Evolutionary conservation across 2,113 vertebrate genomes (phyloP), one percentile per base, ranked within the genome.

Genomic region (Oryzias curvinotus): DNA sequence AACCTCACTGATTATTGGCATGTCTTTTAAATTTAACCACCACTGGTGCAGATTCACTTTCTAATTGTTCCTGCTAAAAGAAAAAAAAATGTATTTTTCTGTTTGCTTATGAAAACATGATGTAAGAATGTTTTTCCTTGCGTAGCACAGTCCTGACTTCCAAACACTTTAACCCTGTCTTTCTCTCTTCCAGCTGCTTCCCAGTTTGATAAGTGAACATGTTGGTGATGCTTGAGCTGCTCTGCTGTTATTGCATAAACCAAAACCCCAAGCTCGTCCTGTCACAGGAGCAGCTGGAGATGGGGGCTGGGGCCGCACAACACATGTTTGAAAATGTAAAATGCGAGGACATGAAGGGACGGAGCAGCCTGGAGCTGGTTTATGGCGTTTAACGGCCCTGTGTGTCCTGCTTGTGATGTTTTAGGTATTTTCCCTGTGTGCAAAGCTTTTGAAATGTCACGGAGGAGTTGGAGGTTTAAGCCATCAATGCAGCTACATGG

Each of bases 231-330:
- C 60, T 36, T 72, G 58, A 81, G 71, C 62, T 81, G 78, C 76
- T 86, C 77, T 85, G 75, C 83, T 83, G 84, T 81, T 80, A 74
- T 87, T 89, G 80, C 80, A 82, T 88, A 87, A 89, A 86, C 76
- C 75, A 64, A 75, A 82, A 78, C 85, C 85, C 71, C 75, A 14
- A 83, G 81, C 86, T 52, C 3, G 21, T 23, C 65, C 80, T 62
- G 60, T 74, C 74, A 69, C 70, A 80, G 77, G 62, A 84, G 75
- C 85, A 89, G 85, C 86, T 87, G 86, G 77, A 73, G 61, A 74
- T 72, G 78, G 70, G 69, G 78, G 80, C 68, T 64, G 80, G 67
- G 84, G 73, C 74, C 65, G 76, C 53, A 47, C 47, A 71, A 67
- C 72, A 73, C 75, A 80, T 73, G 78, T 76, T 82, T 58, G 65